phyloP scores from a whole-genome alignment of 2,113 vertebrate species.

The Prunella himalayana region DNA sequence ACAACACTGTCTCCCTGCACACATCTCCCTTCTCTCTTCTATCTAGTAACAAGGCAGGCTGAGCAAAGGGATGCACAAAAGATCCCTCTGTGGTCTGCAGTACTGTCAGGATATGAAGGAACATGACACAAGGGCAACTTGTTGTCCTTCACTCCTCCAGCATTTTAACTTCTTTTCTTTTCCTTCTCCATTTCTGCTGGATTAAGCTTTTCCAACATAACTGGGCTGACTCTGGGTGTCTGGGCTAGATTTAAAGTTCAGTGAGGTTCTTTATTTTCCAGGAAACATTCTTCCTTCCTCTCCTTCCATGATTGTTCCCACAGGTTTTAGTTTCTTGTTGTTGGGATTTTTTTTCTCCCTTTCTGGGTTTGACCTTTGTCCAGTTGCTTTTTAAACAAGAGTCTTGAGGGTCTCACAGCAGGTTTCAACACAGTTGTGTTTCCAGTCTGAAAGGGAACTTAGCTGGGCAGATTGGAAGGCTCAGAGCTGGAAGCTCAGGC shows the following conservation, averaged over 20 bases:
- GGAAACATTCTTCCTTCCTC: constrained; percentile 56
- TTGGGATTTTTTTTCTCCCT: background rate
- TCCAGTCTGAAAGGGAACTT: background rate
- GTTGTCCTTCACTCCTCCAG: background rate
- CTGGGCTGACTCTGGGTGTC: background rate
- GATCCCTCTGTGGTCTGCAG: background rate
- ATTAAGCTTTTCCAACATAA: background rate
- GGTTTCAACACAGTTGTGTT: background rate
- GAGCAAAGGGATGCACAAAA: background rate
- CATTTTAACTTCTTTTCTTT: background rate
- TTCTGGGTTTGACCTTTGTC: background rate
- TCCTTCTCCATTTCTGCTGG: background rate
- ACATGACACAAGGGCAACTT: background rate
- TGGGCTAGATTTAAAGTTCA: constrained; percentile 25
- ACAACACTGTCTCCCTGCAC: background rate
- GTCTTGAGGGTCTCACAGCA: background rate
- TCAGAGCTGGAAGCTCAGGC: background rate
- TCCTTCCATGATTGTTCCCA: background rate
- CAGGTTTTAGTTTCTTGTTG: background rate
- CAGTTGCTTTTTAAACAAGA: background rate
- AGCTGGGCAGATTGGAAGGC: background rate
- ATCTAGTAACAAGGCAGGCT: background rate
- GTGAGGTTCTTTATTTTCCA: constrained; percentile 37
- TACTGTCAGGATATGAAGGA: background rate
- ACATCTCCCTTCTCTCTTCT: background rate